These are phyloP conservation scores for Drosophila leonis DNA, from an alignment of 2,888 invertebrate species.

Conservation along the genomic window DNA sequence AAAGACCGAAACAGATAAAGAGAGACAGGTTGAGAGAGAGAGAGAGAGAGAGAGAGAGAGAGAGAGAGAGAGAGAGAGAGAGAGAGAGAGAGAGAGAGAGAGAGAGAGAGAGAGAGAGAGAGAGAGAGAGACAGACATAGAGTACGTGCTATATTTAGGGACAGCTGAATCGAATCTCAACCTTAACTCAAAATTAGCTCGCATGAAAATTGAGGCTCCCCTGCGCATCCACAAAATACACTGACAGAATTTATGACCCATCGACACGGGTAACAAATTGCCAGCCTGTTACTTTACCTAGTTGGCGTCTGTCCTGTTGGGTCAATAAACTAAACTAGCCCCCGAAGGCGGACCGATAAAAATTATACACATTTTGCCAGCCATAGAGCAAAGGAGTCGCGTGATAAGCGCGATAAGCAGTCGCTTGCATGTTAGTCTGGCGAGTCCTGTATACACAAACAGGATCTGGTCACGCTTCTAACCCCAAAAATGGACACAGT, in stretches of 20 bases:
- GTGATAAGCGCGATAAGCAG: constrained; percentile 71
- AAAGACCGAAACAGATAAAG: too few species aligned
- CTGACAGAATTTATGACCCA: constrained; percentile 58
- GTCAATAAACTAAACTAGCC: constrained; percentile 69
- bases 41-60: not conserved
- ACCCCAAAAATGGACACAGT: constrained; percentile 33
- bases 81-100: not conserved
- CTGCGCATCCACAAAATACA: constrained; percentile 15
- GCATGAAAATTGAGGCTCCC: constrained; percentile 50
- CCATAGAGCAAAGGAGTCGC: constrained; percentile 54
- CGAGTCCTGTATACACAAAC: constrained; percentile 9
- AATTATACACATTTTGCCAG: constrained; percentile 53
- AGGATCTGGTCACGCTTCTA: constrained; percentile 49
- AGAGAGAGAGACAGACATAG: not conserved
- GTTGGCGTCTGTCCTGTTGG: constrained; percentile 42
- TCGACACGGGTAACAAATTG: constrained; percentile 54
- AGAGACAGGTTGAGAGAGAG: too few species aligned
- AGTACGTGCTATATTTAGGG: constrained; percentile 54
- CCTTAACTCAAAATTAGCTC: constrained; percentile 71
- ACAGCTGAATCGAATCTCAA: constrained; percentile 44
- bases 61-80: not conserved
- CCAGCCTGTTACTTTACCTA: constrained; percentile 63
- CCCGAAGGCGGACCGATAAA: constrained; percentile 51
- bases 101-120: not conserved
- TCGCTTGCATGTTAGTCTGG: constrained; percentile 31